phyloP scores from a whole-genome alignment of 2,888 invertebrate genomes.

The Prosopocoilus inquinatus region DNA sequence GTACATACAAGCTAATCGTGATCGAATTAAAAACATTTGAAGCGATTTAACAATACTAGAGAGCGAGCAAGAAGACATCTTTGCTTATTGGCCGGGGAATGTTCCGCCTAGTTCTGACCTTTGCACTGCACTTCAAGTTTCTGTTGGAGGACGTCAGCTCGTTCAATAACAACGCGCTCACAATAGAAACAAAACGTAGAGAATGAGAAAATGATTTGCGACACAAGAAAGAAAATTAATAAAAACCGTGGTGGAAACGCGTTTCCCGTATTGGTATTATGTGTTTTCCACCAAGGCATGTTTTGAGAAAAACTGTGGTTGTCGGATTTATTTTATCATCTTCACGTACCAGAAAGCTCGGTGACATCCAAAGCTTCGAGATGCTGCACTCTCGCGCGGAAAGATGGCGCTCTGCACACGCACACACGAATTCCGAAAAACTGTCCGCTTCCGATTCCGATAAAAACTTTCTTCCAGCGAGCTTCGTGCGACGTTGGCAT shows the following conservation, averaged over 20 bases:
- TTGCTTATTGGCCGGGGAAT: slow-evolving; percentile 12
- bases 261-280: too few species aligned
- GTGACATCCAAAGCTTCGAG: too few species aligned
- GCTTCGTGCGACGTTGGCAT: neutral
- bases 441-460: neutral
- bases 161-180: neutral
- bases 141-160: slow-evolving; percentile 12
- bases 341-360: too few species aligned
- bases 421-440: too few species aligned
- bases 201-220: neutral
- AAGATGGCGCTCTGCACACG: neutral
- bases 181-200: neutral
- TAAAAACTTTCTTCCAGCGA: neutral
- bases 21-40: too few species aligned
- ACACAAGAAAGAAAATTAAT: neutral
- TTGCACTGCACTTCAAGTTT: slow-evolving; percentile 18
- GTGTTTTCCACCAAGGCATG: too few species aligned
- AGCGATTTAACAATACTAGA: too few species aligned
- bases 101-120: slow-evolving; percentile 25
- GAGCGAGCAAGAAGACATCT: too few species aligned
- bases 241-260: neutral
- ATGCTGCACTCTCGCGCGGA: neutral
- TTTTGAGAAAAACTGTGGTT: too few species aligned
- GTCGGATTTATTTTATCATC: too few species aligned
- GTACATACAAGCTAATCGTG: too few species aligned